Evolutionary conservation across 2,888 invertebrate genomes (phyloP).

Genomic region (Meteorus colon): DNA sequence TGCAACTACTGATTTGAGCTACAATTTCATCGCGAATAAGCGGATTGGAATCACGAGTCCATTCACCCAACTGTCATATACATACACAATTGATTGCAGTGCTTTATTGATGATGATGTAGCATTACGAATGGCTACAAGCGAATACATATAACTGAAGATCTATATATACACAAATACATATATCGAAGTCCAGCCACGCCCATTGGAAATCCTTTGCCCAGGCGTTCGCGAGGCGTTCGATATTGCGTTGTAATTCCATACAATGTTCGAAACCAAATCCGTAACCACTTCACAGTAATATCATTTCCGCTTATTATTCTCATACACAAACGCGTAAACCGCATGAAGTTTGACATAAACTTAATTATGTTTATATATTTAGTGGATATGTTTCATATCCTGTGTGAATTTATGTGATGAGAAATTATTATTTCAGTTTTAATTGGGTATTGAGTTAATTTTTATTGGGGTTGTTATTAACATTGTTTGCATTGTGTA

Average conservation of each 20-base stretch:
- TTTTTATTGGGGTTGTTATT: too few relatives aligned
- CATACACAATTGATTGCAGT: slow-evolving; percentile 12
- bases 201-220: slow-evolving; percentile 19
- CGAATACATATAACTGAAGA: slow-evolving; percentile 12
- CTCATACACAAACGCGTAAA: neutral
- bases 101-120: slow-evolving; percentile 18
- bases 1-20: slow-evolving; percentile 6
- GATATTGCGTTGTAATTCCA: slow-evolving; percentile 39
- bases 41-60: neutral
- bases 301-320: neutral
- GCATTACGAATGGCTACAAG: slow-evolving; percentile 18
- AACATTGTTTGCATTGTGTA: neutral
- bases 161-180: slow-evolving; percentile 14
- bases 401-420: too few relatives aligned
- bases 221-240: slow-evolving; percentile 18
- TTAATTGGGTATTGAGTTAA: too few relatives aligned
- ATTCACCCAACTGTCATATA: neutral
- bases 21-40: slow-evolving; percentile 8
- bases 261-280: slow-evolving; percentile 28
- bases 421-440: too few relatives aligned
- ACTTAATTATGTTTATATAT: too few relatives aligned
- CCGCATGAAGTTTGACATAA: neutral
- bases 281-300: neutral
- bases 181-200: slow-evolving; percentile 24
- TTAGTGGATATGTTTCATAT: too few relatives aligned